phyloP scores from a whole-genome alignment of 2,797 vertebrate genomes.

The Myotis findleyi region DNA sequence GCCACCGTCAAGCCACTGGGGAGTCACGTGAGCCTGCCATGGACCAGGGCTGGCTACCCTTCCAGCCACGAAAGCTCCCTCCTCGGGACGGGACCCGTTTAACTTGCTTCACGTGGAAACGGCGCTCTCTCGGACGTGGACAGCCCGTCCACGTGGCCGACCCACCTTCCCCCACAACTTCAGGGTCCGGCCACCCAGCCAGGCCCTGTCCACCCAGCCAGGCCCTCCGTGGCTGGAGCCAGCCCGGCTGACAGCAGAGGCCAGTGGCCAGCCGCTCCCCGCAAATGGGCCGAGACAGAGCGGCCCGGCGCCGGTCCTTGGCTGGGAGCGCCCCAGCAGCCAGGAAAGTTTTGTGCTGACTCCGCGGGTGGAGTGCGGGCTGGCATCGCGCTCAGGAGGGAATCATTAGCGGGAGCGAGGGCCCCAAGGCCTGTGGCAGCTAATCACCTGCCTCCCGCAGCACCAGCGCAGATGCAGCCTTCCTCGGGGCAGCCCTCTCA shows the following conservation, averaged over 20 bases:
- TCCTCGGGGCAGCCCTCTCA: constrained; percentile 67
- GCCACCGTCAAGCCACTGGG: rapidly evolving
- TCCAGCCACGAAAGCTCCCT: background rate
- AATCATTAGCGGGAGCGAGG: constrained; percentile 70
- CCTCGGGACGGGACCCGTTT: rapidly evolving
- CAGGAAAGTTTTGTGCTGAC: constrained; percentile 70
- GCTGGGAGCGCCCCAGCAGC: constrained; percentile 65
- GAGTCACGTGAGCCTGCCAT: background rate
- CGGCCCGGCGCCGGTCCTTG: background rate
- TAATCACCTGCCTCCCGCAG: constrained; percentile 5
- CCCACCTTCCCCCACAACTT: background rate
- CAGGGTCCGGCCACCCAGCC: background rate
- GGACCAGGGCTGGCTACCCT: background rate
- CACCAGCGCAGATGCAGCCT: background rate
- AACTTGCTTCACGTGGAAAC: background rate
- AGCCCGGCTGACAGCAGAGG: background rate
- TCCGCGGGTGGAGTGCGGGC: background rate
- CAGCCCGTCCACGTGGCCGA: rapidly evolving
- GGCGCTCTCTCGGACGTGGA: rapidly evolving
- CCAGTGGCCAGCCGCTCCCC: constrained; percentile 16
- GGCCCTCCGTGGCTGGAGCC: background rate
- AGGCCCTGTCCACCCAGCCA: background rate
- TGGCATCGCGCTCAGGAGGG: constrained; percentile 65
- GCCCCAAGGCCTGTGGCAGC: constrained; percentile 75
- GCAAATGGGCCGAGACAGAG: constrained; percentile 61